Base-by-base conservation (phyloP, 2,113 vertebrate species). In the Stictonetta naevosa region DNA sequence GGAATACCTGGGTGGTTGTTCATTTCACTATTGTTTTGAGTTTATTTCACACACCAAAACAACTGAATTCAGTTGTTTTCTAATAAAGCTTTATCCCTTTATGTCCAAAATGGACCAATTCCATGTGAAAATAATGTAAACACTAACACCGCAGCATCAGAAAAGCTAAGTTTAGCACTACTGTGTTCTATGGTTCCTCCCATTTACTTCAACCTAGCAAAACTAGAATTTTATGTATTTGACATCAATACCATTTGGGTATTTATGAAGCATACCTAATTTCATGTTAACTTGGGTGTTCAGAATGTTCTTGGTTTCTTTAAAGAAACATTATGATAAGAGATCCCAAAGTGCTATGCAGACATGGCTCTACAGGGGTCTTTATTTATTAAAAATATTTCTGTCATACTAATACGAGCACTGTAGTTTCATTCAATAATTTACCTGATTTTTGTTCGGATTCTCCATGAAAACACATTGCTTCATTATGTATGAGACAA, bases 391-490 rank as follows among this genome's bases (percentile, higher is more conserved):
- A 22, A 11, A 62, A 67, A 75, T 28, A 52, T 21, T 62, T 81
- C 29, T 36, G n/a, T 44, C 84, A 44, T 5, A 33, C 33, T 53
- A 26, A 46, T 28, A 83, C 48, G 1, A 68, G 34, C 48, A 38
- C 8, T 68, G 23, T 31, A 34, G 59, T 16, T 83, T 91, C 8
- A 10, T 7, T 73, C 8, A 6, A 8, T 4, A 18, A 26, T n/a
- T 94, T 95, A 99, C 99, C 99, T 99, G 99, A 93, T 99, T 99
- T 97, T 99, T 99, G 97, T 99, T 99, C 63, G 99, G 98, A 92
- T 99, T 99, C 96, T 99, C 99, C 99, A 99, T 99, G 88, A 99
- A 99, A 87, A 99, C 98, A 76, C 99, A 99, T 91, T 99, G 99
- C 93, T 99, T 99, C 99, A 99, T 99, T 85, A 99, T 99, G 96